Percentiles rank a stretch among this genome's conserved stretches.
phyloP scores from a whole-genome alignment of 2,888 invertebrate species.

The Pterobdella sp. region DNA sequence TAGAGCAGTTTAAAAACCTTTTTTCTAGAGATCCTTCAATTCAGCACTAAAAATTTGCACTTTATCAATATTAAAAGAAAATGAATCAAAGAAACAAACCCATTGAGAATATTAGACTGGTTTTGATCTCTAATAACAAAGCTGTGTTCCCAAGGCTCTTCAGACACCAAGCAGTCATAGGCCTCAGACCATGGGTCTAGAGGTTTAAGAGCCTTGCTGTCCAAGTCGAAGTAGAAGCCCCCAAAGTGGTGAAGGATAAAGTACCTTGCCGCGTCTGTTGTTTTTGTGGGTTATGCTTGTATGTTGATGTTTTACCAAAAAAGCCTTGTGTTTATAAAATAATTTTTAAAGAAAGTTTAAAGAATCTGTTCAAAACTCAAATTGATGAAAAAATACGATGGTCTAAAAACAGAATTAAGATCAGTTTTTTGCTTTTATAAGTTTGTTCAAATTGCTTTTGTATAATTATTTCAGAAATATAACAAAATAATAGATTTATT shows the following conservation, averaged over 20 bases:
- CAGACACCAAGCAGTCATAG: conserved; percentile 35
- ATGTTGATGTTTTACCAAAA: not conserved
- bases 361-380: not conserved
- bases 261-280: conserved; percentile 36
- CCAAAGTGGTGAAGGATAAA: conserved; percentile 37
- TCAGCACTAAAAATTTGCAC: too few species aligned
- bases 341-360: too few species aligned
- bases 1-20: too few species aligned
- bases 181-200: conserved; percentile 34
- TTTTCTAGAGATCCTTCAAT: too few species aligned
- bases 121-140: conserved; percentile 32
- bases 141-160: conserved; percentile 37
- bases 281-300: not conserved
- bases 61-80: too few species aligned
- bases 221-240: conserved; percentile 38
- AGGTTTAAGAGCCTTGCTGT: conserved; percentile 34
- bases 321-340: not conserved
- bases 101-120: conserved; percentile 34
- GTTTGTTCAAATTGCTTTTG: too few species aligned
- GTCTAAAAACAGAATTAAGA: not conserved
- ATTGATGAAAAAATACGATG: not conserved
- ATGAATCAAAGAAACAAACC: conserved; percentile 9
- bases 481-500: not conserved
- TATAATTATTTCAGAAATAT: not conserved
- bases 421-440: too few species aligned